These are phyloP conservation scores for Pedicia rivosa DNA, from an alignment of 2,888 invertebrate species.

Conservation along the genomic window DNA sequence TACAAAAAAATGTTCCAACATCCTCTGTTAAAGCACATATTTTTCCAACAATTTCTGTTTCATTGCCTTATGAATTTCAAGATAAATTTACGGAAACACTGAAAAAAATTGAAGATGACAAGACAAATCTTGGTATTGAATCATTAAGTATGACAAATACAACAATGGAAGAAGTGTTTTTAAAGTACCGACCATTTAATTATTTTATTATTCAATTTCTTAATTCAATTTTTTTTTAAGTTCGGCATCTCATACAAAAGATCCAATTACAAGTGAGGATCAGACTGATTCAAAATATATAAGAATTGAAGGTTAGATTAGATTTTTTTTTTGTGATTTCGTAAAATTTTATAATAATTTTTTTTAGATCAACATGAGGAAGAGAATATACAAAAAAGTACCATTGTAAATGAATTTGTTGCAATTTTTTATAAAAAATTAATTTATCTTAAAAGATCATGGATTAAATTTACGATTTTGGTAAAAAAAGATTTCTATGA, in stretches of 20 bases:
- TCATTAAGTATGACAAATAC: constrained; percentile 73
- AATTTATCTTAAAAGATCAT: constrained; percentile 21
- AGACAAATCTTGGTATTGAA: constrained; percentile 44
- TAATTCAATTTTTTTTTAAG: neutral
- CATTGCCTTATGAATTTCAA: constrained; percentile 38
- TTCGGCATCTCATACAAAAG: neutral
- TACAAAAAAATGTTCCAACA: constrained; percentile 17
- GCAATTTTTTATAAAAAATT: constrained; percentile 28
- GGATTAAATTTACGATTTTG: constrained; percentile 14
- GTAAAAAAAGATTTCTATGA: no score
- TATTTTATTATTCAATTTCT: neutral
- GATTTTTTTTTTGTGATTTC: no score
- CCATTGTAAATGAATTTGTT: constrained; percentile 13
- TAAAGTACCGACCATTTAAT: constrained; percentile 38
- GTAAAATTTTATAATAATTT: no score
- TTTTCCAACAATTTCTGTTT: constrained; percentile 24
- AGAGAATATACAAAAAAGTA: neutral
- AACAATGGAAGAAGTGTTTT: constrained; percentile 84
- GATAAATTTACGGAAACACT: constrained; percentile 43
- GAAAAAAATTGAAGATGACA: constrained; percentile 40
- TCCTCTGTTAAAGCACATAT: constrained; percentile 16
- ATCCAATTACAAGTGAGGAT: constrained; percentile 2
- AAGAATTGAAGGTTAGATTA: neutral
- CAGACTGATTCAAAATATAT: constrained; percentile 6
- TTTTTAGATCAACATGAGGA: neutral